Base-by-base conservation (phyloP, 2,888 invertebrate genomes). In the Crioceris asparagi region DNA sequence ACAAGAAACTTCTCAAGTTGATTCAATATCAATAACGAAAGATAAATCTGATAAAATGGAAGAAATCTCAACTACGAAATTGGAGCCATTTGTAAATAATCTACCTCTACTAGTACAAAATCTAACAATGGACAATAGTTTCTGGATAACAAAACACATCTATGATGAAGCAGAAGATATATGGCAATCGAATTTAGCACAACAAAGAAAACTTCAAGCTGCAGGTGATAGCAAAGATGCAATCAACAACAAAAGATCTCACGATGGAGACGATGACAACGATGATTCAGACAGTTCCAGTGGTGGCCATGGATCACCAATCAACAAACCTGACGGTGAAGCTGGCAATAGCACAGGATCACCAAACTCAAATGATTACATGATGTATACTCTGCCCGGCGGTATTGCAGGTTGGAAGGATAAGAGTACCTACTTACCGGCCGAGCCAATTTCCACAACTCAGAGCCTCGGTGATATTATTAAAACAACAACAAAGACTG, bases 321-420 rank as follows among this genome's bases (percentile, higher is more conserved):
- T 42, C 38, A 49, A 56, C 17, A 36, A 44, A 38, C 42, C 49
- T 5, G 43, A 35, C 4, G 42, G 42, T 14, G 44, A 46, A 29
- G 32, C 44, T 8, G 25, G 35, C 31, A 37, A 34, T n/a, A 36
- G 40, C 16, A 32, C 39, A 16, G 21, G 21, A 10, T 3, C 10
- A 10, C 33, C 39, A 35, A 48, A 49, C 14, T 23, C 32, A 17
- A 46, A 47, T 1, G 50, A 55, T 15, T 72, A 70, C 32, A 65
- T 66, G 23, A 77, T 56, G 41, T 57, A 57, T 33, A 51, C 80
- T 63, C 66, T 85, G 46, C 85, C 85, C 4, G 83, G 83, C 43
- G 84, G 84, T 37, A 74, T 85, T 51, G 82, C 82, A 61, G 79
- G 81, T 58, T 85, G 84, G 84, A 77, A 75, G 59, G 85, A 83